phyloP scores from a whole-genome alignment of 2,113 vertebrate species.

The Xiphophorus hellerii region DNA sequence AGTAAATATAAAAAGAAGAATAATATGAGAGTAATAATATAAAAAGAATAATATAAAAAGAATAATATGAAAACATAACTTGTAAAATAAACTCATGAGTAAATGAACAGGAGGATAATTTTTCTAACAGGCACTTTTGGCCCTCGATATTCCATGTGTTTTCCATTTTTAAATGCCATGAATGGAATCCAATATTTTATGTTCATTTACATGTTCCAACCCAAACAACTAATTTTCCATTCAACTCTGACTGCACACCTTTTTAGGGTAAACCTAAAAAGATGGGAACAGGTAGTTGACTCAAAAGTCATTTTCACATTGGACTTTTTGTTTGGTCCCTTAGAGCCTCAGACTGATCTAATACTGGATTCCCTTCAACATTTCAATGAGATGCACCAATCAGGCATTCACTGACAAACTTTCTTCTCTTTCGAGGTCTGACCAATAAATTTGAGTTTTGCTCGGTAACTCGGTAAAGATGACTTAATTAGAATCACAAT shows the following conservation, averaged over 20 bases:
- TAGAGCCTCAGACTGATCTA: not conserved
- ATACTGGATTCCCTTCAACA: slow-evolving; percentile 42
- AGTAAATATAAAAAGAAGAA: no score
- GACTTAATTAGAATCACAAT: not conserved
- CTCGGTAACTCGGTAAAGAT: no score
- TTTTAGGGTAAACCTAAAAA: not conserved
- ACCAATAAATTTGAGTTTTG: not conserved
- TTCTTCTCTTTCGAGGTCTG: not conserved
- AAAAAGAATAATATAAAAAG: no score
- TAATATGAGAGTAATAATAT: no score
- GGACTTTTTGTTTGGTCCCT: not conserved
- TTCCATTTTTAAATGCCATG: slow-evolving; percentile 33
- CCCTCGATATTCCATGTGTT: not conserved
- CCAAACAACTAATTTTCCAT: slow-evolving; percentile 2
- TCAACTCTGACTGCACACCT: slow-evolving; percentile 8
- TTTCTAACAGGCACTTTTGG: no score
- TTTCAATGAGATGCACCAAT: slow-evolving; percentile 5
- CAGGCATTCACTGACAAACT: not conserved
- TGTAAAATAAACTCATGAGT: no score
- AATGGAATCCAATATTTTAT: slow-evolving; percentile 49
- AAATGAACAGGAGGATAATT: no score
- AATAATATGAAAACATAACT: no score
- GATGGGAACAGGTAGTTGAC: not conserved
- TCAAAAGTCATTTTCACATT: not conserved
- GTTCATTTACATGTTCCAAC: slow-evolving; percentile 1